Percentiles rank a stretch among this genome's conserved stretches.
Conservation (phyloP, 1,140 invertebrate genomes). For the Ceratina calcarata region DNA sequence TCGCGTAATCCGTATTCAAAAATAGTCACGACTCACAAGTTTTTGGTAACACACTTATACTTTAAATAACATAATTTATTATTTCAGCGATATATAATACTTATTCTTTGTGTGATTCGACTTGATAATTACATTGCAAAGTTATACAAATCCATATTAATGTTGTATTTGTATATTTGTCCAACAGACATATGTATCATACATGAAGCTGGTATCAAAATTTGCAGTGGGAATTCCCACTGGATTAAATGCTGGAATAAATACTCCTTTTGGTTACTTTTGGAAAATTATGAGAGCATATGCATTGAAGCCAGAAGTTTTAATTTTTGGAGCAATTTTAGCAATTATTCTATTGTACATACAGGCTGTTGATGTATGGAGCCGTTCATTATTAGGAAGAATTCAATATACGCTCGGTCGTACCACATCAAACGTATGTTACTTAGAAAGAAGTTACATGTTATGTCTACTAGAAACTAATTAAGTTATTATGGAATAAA, state of each 20-base stretch:
- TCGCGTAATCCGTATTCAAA: slow-evolving; percentile 30
- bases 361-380: slow-evolving; percentile 90
- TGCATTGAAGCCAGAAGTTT: slow-evolving; percentile 88
- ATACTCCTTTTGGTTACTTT: slow-evolving; percentile 83
- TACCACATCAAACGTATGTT: slow-evolving; percentile 80
- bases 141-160: neutral
- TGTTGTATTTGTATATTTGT: slow-evolving; percentile 11
- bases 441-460: neutral
- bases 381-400: slow-evolving; percentile 86
- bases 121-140: neutral
- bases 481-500: neutral
- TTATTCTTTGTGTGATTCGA: neutral
- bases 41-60: slow-evolving; percentile 6
- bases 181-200: slow-evolving; percentile 86
- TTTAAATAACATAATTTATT: neutral
- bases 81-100: neutral
- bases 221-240: slow-evolving; percentile 86
- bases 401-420: slow-evolving; percentile 85
- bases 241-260: slow-evolving; percentile 82
- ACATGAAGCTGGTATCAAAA: slow-evolving; percentile 90
- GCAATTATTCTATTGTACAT: slow-evolving; percentile 87
- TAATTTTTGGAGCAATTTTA: slow-evolving; percentile 84
- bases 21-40: slow-evolving; percentile 6
- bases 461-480: slow-evolving; percentile 1
- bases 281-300: slow-evolving; percentile 88